phyloP scores from a whole-genome alignment of 2,113 vertebrate species.

The Lampris incognitus region DNA sequence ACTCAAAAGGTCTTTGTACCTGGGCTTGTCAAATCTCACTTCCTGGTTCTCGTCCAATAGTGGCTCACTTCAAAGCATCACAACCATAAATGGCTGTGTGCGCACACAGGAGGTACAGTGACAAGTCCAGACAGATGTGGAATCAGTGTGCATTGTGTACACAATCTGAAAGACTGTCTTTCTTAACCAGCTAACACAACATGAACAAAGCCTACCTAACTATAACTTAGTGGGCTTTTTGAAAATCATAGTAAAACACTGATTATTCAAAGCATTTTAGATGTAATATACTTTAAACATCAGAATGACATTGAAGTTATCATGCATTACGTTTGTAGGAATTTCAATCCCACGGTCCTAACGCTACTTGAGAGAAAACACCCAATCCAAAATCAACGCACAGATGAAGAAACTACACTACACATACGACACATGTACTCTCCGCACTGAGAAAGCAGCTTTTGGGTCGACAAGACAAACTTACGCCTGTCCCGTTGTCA shows the following conservation, averaged over 20 bases:
- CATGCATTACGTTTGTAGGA: background rate
- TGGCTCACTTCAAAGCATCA: constrained; percentile 40
- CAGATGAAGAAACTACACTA: background rate
- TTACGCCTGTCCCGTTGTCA: constrained; percentile 96
- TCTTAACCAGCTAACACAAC: constrained; percentile 6
- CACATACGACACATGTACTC: background rate
- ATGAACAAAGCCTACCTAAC: background rate
- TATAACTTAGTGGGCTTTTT: background rate
- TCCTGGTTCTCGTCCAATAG: constrained; percentile 72
- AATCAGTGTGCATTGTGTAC: constrained; percentile 32
- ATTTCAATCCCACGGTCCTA: background rate
- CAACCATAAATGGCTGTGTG: constrained; percentile 77
- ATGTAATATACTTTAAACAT: background rate
- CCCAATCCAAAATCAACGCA: background rate
- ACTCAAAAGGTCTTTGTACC: background rate
- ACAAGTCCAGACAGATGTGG: constrained; percentile 77
- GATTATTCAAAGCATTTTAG: background rate
- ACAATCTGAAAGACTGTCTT: constrained; percentile 43
- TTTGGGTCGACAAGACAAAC: constrained; percentile 41
- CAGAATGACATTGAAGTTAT: background rate
- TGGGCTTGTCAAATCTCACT: constrained; percentile 23
- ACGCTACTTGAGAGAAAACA: background rate
- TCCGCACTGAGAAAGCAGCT: too few relatives aligned
- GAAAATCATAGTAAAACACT: background rate
- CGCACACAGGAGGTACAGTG: constrained; percentile 36